phyloP scores from a whole-genome alignment of 2,797 vertebrate genomes.

The Furcifer pardalis region DNA sequence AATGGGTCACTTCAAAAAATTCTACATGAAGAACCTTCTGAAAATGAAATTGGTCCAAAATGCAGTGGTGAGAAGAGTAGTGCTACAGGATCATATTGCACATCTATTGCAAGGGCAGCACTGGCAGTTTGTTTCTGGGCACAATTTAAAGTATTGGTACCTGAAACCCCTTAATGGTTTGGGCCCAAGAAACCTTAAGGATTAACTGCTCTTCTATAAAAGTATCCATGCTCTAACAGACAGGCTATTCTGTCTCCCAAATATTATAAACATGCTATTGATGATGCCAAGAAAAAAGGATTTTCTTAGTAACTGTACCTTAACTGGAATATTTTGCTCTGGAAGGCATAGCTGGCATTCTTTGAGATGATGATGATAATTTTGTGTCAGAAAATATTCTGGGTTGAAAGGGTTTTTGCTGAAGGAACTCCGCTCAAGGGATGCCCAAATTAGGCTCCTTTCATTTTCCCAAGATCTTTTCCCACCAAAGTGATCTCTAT shows the following conservation, averaged over 20 bases:
- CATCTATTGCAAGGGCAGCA: not conserved
- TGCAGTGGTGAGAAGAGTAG: not conserved
- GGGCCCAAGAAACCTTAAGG: no score
- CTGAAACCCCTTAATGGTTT: no score
- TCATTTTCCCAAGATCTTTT: no score
- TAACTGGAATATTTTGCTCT: not conserved
- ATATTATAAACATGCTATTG: not conserved
- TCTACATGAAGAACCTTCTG: not conserved
- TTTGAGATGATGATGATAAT: no score
- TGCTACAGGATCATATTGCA: no score
- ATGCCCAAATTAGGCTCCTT: no score
- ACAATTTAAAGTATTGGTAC: not conserved
- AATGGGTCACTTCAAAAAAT: not conserved
- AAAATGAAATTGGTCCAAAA: not conserved
- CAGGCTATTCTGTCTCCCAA: not conserved
- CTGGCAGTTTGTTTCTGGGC: not conserved
- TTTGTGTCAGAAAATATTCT: no score
- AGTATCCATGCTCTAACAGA: not conserved
- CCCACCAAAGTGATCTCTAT: no score
- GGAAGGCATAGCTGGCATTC: not conserved
- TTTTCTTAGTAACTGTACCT: not conserved
- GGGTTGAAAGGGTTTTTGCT: no score
- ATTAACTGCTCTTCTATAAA: no score
- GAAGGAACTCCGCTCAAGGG: no score
- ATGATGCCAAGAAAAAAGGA: not conserved